Conservation (phyloP, 2,797 vertebrate species). For the Acipenser transmontanus region DNA sequence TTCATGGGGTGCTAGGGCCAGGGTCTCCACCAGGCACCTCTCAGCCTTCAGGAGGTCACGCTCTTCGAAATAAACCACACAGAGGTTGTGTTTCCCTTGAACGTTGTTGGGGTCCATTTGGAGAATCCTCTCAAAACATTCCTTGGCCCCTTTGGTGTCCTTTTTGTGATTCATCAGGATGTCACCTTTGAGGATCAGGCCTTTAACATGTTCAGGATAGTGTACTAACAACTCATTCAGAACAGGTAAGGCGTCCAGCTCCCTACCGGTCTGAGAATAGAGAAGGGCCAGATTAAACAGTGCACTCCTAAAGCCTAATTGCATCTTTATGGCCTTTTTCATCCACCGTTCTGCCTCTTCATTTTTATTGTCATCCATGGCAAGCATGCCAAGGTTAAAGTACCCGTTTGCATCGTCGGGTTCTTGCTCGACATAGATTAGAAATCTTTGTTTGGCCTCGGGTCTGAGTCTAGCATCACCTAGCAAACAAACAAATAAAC, state of each 20-base stretch:
- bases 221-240: constrained; percentile 80
- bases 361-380: constrained; percentile 90
- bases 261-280: constrained; percentile 85
- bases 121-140: constrained; percentile 85
- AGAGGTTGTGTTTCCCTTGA: constrained; percentile 96
- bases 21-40: constrained; percentile 81
- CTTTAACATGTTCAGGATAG: constrained; percentile 92
- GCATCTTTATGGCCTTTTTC: constrained; percentile 84
- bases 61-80: constrained; percentile 96
- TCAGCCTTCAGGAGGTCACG: constrained; percentile 80
- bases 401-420: constrained; percentile 91
- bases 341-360: constrained; percentile 87
- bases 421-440: constrained; percentile 84
- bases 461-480: constrained; percentile 84
- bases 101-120: constrained; percentile 84
- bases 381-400: constrained; percentile 97
- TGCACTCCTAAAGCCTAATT: constrained; percentile 87
- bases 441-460: constrained; percentile 88
- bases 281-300: constrained; percentile 92
- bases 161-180: constrained; percentile 98
- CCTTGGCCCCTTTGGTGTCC: constrained; percentile 83
- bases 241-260: constrained; percentile 79
- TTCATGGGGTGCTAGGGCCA: constrained; percentile 86
- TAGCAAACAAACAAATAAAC: constrained; percentile 32
- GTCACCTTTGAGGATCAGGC: constrained; percentile 93